Percentiles rank a stretch among this genome's conserved stretches.
Conservation (phyloP, 2,797 vertebrate species). For the Erethizon dorsatum region DNA sequence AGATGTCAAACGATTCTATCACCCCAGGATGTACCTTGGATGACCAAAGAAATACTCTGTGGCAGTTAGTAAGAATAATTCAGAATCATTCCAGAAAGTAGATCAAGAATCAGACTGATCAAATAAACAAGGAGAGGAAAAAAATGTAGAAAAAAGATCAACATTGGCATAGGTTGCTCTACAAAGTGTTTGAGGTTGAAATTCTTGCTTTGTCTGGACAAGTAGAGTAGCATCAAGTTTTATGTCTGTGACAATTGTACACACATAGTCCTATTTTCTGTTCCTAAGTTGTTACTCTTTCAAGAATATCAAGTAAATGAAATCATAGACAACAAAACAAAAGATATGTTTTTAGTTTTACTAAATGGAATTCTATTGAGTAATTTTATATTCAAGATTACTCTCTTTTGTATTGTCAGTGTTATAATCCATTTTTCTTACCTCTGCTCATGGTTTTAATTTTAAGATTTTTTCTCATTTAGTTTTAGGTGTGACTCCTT, state of each 20-base stretch:
- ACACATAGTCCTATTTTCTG: constrained; percentile 22
- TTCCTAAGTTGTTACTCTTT: not conserved
- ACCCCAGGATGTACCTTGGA: not conserved
- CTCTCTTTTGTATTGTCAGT: not conserved
- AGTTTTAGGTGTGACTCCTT: not conserved
- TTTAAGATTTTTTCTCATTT: not conserved
- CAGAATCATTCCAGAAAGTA: not conserved
- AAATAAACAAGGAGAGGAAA: not conserved
- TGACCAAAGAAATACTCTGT: not conserved
- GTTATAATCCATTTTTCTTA: not conserved
- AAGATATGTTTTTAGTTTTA: not conserved
- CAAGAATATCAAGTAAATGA: constrained; percentile 49
- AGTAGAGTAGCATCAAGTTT: accelerated
- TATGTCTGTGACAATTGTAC: accelerated
- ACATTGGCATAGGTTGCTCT: not conserved
- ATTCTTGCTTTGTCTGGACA: not conserved
- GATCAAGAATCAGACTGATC: not conserved
- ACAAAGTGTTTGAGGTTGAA: not conserved
- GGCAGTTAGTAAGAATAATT: not conserved
- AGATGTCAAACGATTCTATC: not conserved
- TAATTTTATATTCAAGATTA: not conserved
- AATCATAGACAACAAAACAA: not conserved
- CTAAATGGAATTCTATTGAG: not conserved
- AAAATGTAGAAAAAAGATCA: not conserved
- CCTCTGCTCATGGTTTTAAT: not conserved